Evolutionary conservation across 2,797 vertebrate species (phyloP).

Genomic region (Strix occidentalis): DNA sequence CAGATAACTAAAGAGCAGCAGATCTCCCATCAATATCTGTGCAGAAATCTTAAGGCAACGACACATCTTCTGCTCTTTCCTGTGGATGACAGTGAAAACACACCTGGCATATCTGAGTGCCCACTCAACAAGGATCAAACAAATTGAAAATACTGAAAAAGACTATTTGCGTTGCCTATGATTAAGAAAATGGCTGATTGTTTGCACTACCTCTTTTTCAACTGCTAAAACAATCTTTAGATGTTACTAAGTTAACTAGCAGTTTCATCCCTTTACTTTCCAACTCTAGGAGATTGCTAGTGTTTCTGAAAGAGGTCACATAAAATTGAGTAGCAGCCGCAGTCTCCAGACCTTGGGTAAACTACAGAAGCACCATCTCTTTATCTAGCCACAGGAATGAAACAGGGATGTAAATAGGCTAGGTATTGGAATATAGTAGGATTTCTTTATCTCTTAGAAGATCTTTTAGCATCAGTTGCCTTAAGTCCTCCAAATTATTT

Average conservation of each 20-base stretch:
- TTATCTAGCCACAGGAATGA: neutral
- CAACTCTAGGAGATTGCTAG: neutral
- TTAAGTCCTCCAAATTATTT: neutral
- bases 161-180: neutral
- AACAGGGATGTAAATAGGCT: neutral
- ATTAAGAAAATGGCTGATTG: neutral
- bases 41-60: neutral
- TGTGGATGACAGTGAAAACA: neutral
- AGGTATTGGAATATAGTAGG: neutral
- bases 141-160: neutral
- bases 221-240: neutral
- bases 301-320: neutral
- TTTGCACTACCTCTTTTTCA: neutral
- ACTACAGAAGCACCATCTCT: neutral
- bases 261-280: neutral
- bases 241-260: neutral
- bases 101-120: neutral
- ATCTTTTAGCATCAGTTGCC: neutral
- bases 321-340: neutral
- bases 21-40: neutral
- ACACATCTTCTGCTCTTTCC: neutral
- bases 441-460: neutral
- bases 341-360: neutral
- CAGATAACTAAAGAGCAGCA: neutral
- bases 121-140: neutral